Evolutionary conservation across 2,888 invertebrate genomes (phyloP).

Genomic region (Cephalotes varians): DNA sequence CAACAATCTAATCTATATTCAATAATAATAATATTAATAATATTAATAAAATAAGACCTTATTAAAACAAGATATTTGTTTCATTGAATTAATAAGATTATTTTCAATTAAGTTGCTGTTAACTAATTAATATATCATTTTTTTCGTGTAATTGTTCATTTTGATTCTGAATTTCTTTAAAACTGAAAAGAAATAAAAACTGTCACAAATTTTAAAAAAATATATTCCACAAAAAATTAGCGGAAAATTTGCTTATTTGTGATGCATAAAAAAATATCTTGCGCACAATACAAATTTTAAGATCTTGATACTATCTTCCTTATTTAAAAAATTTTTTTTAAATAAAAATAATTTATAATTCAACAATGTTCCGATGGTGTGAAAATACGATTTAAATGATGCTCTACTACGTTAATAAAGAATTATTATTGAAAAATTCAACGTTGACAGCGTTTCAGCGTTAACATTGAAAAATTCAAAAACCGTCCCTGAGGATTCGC

Average conservation of each 20-base stretch:
- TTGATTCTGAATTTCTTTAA: neutral
- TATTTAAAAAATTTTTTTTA: neutral
- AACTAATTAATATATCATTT: too few species aligned
- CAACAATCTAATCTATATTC: too few species aligned
- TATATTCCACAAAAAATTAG: neutral
- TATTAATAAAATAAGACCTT: too few species aligned
- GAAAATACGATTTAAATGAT: neutral
- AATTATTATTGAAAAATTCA: constrained; percentile 8
- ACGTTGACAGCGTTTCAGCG: too few species aligned
- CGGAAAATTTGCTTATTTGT: neutral
- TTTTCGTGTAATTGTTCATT: neutral
- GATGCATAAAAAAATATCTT: neutral
- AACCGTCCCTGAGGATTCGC: constrained; percentile 3
- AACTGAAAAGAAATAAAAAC: neutral
- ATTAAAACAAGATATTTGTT: too few species aligned
- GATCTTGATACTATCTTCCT: neutral
- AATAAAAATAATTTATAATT: neutral
- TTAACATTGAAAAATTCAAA: constrained; percentile 5
- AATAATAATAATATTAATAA: too few species aligned
- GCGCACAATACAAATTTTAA: neutral
- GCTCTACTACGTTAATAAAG: neutral
- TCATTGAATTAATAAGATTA: too few species aligned
- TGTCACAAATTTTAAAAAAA: neutral
- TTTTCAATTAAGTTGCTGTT: too few species aligned
- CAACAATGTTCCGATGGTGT: neutral